Evolutionary conservation across 1,140 invertebrate genomes (phyloP).

Genomic region (Mesaphorura yosii): DNA sequence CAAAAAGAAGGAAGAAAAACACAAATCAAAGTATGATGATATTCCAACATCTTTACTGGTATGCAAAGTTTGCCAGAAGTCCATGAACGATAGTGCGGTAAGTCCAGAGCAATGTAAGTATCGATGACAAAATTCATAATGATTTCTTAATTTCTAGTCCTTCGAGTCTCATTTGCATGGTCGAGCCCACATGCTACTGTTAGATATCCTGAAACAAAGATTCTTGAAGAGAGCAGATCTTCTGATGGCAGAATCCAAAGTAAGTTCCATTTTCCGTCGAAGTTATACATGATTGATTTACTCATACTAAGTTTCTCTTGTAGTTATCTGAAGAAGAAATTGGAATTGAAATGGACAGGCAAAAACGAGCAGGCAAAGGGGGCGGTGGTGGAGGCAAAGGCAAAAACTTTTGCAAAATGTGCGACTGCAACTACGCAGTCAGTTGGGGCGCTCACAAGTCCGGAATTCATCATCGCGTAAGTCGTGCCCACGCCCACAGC

Average conservation of each 20-base stretch:
- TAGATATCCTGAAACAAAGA: constrained; percentile 26
- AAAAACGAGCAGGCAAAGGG: constrained; percentile 23
- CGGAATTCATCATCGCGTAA: constrained; percentile 27
- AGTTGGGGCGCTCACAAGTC: constrained; percentile 30
- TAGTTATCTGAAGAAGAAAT: constrained; percentile 27
- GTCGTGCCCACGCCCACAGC: too few species aligned
- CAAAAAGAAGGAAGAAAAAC: constrained; percentile 10
- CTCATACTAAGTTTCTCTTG: background rate
- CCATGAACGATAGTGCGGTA: constrained; percentile 25
- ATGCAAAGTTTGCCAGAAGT: constrained; percentile 28
- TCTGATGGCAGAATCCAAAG: constrained; percentile 27
- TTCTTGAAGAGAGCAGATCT: constrained; percentile 28
- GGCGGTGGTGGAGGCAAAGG: constrained; percentile 11
- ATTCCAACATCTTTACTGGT: constrained; percentile 19
- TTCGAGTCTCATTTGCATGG: constrained; percentile 29
- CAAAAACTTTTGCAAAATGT: constrained; percentile 31
- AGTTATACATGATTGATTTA: background rate
- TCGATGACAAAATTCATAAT: background rate
- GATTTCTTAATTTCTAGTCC: constrained; percentile 16
- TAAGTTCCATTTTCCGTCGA: constrained; percentile 7
- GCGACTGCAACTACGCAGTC: constrained; percentile 27
- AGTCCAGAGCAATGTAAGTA: constrained; percentile 2
- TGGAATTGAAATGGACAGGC: constrained; percentile 26
- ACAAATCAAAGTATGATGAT: constrained; percentile 26
- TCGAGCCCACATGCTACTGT: constrained; percentile 17